Conservation (phyloP, 1,140 invertebrate genomes). For the Drosophila ogumai region DNA sequence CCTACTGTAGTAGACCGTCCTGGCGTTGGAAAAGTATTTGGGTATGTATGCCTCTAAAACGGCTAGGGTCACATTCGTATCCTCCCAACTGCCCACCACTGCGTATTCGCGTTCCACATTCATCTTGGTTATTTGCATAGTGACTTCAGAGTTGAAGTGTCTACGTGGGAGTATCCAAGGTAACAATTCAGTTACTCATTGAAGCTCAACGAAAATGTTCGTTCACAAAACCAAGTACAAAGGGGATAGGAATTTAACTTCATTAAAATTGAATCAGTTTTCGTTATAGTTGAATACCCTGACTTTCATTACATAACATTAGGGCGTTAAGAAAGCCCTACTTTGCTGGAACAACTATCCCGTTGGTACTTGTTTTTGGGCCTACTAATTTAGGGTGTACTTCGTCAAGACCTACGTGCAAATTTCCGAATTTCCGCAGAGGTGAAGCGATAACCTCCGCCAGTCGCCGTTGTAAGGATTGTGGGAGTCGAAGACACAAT, state of each 20-base stretch:
- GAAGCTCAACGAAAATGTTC: slow-evolving; percentile 18
- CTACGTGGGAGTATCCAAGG: slow-evolving; percentile 83
- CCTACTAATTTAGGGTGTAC: too few relatives aligned
- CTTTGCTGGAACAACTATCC: not conserved
- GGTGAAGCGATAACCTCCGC: slow-evolving; percentile 92
- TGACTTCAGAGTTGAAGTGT: slow-evolving; percentile 92
- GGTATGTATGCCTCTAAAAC: slow-evolving; percentile 94
- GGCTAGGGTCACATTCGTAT: slow-evolving; percentile 92
- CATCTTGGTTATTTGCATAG: slow-evolving; percentile 92
- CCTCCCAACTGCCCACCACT: slow-evolving; percentile 94
- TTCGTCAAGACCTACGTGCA: slow-evolving; percentile 70
- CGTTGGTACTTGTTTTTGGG: not conserved
- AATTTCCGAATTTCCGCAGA: slow-evolving; percentile 90
- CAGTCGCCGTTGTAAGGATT: slow-evolving; percentile 90
- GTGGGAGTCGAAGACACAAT: slow-evolving; percentile 89
- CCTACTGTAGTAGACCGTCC: slow-evolving; percentile 77
- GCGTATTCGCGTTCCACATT: slow-evolving; percentile 94
- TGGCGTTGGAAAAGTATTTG: slow-evolving; percentile 92
- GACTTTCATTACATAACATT: not conserved
- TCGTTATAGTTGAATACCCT: not conserved
- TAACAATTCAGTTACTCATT: slow-evolving; percentile 13
- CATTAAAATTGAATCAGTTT: not conserved
- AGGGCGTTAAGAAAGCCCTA: too few relatives aligned
- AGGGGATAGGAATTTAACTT: not conserved
- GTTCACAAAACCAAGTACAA: slow-evolving; percentile 3